phyloP scores from a whole-genome alignment of 1,140 invertebrate species.

The Helicoverpa armigera region DNA sequence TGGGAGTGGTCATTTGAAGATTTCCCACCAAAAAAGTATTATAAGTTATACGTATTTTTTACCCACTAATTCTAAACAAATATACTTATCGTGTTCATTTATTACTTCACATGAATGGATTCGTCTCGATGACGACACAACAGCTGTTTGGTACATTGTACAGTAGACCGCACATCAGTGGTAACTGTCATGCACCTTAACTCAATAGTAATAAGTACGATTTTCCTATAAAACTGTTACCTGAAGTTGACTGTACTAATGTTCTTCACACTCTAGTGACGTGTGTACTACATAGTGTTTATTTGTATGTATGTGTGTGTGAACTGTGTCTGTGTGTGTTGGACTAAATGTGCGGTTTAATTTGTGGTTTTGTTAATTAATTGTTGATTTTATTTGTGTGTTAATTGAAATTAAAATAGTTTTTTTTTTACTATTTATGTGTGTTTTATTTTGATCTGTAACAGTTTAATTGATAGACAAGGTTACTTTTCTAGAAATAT shows the following conservation, averaged over 20 bases:
- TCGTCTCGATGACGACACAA: not conserved
- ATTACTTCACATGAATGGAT: not conserved
- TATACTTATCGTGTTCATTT: not conserved
- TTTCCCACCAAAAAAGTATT: too few relatives aligned
- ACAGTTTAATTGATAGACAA: too few relatives aligned
- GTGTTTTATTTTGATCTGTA: too few relatives aligned
- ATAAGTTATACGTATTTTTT: not conserved
- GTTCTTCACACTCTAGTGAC: constrained; percentile 1
- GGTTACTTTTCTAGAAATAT: too few relatives aligned
- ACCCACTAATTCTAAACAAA: not conserved
- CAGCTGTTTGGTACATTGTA: not conserved
- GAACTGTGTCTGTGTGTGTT: not conserved
- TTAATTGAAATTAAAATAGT: too few relatives aligned
- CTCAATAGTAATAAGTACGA: too few relatives aligned
- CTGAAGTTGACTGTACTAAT: too few relatives aligned
- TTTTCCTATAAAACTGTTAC: too few relatives aligned
- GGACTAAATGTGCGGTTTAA: not conserved
- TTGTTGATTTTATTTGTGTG: not conserved
- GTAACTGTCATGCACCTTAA: too few relatives aligned
- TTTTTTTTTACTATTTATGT: too few relatives aligned
- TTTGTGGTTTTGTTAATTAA: not conserved
- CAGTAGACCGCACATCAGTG: too few relatives aligned
- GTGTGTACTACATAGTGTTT: not conserved
- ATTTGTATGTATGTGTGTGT: not conserved
- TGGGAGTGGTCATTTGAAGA: too few relatives aligned